These are phyloP conservation scores for Lymantria monacha DNA, from an alignment of 2,888 invertebrate genomes.

Conservation along the genomic window DNA sequence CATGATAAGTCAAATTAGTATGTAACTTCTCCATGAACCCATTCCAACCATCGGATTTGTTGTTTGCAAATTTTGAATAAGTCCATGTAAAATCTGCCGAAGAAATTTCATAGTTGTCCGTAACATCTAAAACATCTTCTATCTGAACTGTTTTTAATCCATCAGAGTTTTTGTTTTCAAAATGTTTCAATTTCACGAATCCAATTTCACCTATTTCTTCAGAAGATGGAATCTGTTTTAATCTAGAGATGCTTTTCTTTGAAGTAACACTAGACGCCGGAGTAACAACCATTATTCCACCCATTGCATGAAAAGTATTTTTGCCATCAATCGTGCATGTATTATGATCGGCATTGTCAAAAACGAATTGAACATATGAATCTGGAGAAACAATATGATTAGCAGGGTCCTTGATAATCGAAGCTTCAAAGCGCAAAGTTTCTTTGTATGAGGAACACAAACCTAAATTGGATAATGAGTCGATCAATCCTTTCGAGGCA, in stretches of 20 bases:
- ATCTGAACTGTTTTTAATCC: slow-evolving; percentile 30
- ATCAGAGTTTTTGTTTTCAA: slow-evolving; percentile 11
- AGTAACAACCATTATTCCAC: neutral
- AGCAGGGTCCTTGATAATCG: slow-evolving; percentile 13
- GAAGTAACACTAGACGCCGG: slow-evolving; percentile 3
- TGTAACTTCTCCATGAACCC: slow-evolving; percentile 37
- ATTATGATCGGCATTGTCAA: neutral
- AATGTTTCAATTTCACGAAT: slow-evolving; percentile 7
- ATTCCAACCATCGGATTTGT: slow-evolving; percentile 33
- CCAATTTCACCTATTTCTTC: slow-evolving; percentile 27
- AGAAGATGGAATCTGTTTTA: slow-evolving; percentile 27
- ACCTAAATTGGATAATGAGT: neutral
- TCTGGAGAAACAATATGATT: slow-evolving; percentile 6
- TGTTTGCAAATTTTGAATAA: slow-evolving; percentile 13
- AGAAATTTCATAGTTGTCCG: slow-evolving; percentile 9
- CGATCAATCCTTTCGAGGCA: slow-evolving; percentile 23
- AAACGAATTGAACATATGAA: slow-evolving; percentile 3
- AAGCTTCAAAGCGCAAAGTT: slow-evolving; percentile 16
- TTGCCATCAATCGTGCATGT: neutral
- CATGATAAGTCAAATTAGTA: slow-evolving; percentile 16
- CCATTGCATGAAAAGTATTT: neutral
- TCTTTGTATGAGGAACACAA: neutral
- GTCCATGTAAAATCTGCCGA: slow-evolving; percentile 16
- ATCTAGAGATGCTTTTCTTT: slow-evolving; percentile 17
- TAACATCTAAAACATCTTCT: slow-evolving; percentile 29